Base-by-base conservation (phyloP, 2,113 vertebrate genomes). In the Cyphomyrus discorhynchus region DNA sequence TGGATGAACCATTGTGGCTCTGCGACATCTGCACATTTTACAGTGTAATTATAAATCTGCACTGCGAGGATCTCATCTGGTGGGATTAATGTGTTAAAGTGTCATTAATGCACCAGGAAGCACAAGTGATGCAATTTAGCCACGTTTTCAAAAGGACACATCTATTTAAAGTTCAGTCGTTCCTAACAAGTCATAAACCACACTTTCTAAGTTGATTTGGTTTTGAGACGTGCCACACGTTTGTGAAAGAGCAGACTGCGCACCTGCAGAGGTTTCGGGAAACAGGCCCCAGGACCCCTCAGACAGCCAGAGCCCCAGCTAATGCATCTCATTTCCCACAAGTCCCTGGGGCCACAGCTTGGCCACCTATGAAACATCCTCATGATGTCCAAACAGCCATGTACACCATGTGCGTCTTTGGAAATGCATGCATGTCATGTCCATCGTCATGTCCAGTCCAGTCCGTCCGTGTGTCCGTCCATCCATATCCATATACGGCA, bases 11-110 rank as follows among this genome's bases (percentile, higher is more conserved):
- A 21, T 80, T 15, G 19, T 31, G 49, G 50, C 74, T 58, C 6
- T 15, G 47, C 13, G 7, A 46, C 24, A 86, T 88, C 70, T 53
- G 21, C 53, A 50, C 89, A 13, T 58, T 77, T 91, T 89, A 89
- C 88, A 89, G 90, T n/a, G 77, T 88, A 89, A 91, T 91, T 88
- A 89, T 80, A 53, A 45, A 86, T 53, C 62, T 70, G 62, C 62
- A 77, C 15, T 47, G 52, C 0, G 47, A n/a, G n/a, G 11, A 49
- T 70, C 74, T 46, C 17, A 87, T 66, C 66, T 80, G 62, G 58
- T 77, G 31, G 50, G 47, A 87, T 42, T 42, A 42, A 42, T 39
- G 39, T 39, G 39, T 42, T 42, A 42, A 42, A 42, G 8, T 82
- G 17, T 31, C 9, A 89, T 19, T 24, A 86, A 50, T 56, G 50